These are phyloP conservation scores for Zaprionus nigranus DNA, from an alignment of 1,140 invertebrate species.

Conservation along the genomic window DNA sequence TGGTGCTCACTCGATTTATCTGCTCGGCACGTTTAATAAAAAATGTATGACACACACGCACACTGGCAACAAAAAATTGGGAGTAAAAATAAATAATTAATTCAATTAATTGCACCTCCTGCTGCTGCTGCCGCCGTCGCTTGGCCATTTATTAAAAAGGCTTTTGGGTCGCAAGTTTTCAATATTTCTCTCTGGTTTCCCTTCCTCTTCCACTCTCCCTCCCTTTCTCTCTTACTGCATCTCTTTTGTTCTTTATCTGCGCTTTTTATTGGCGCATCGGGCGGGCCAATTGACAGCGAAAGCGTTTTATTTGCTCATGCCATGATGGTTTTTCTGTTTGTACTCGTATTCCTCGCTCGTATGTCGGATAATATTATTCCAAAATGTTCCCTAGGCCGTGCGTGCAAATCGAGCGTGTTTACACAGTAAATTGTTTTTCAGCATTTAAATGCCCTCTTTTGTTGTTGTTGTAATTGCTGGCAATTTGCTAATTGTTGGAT, in stretches of 20 bases:
- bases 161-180: slow-evolving; percentile 30
- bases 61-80: slow-evolving; percentile 34
- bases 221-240: not conserved
- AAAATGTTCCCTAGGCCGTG: slow-evolving; percentile 29
- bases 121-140: not conserved
- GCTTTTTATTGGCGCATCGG: slow-evolving; percentile 29
- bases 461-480: slow-evolving; percentile 21
- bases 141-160: slow-evolving; percentile 48
- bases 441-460: slow-evolving; percentile 19
- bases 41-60: slow-evolving; percentile 11
- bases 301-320: slow-evolving; percentile 10
- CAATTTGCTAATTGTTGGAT: slow-evolving; percentile 64
- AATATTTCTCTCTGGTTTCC: slow-evolving; percentile 2
- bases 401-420: slow-evolving; percentile 43
- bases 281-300: slow-evolving; percentile 8
- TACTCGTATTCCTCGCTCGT: not conserved
- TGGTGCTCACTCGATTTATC: slow-evolving; percentile 19
- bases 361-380: slow-evolving; percentile 29
- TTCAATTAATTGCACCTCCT: slow-evolving; percentile 60
- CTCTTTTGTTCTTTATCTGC: slow-evolving; percentile 4
- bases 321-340: slow-evolving; percentile 6
- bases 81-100: slow-evolving; percentile 57
- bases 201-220: not conserved
- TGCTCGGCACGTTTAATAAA: slow-evolving; percentile 21
- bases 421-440: slow-evolving; percentile 44